Evolutionary conservation across 2,888 invertebrate genomes (phyloP).

Genomic region (Teleiodes luculella): DNA sequence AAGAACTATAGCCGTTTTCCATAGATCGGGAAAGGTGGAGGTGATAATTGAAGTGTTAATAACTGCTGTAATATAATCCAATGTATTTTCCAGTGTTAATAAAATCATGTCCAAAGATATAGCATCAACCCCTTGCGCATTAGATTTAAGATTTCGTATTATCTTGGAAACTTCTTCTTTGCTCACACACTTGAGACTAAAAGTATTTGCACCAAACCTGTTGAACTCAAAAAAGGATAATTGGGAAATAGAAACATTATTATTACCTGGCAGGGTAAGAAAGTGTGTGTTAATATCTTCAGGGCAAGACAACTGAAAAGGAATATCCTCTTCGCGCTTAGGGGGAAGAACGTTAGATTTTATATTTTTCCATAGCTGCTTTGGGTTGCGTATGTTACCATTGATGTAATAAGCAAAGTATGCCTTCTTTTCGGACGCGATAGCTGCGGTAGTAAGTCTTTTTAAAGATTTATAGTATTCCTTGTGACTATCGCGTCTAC

Average conservation of each 20-base stretch:
- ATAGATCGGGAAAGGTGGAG: background rate
- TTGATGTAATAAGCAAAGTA: background rate
- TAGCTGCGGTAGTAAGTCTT: no score
- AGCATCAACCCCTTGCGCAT: conserved; percentile 18
- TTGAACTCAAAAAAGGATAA: background rate
- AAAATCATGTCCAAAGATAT: conserved; percentile 21
- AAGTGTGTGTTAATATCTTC: background rate
- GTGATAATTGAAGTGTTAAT: conserved; percentile 18
- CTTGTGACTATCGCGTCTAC: background rate
- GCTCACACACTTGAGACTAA: background rate
- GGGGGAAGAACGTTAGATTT: background rate
- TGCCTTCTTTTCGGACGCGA: no score
- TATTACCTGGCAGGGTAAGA: background rate
- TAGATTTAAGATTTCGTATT: conserved; percentile 7
- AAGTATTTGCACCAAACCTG: background rate
- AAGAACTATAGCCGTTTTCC: background rate
- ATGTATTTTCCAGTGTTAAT: conserved; percentile 6
- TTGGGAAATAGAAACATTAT: background rate
- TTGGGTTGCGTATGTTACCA: background rate
- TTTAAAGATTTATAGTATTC: background rate
- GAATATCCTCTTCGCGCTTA: background rate
- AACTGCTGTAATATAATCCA: conserved; percentile 15
- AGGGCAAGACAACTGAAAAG: background rate
- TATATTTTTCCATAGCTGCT: background rate
- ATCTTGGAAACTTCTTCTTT: background rate